Base-by-base conservation (phyloP, 2,888 invertebrate genomes). In the Chrysotoxum bicinctum region DNA sequence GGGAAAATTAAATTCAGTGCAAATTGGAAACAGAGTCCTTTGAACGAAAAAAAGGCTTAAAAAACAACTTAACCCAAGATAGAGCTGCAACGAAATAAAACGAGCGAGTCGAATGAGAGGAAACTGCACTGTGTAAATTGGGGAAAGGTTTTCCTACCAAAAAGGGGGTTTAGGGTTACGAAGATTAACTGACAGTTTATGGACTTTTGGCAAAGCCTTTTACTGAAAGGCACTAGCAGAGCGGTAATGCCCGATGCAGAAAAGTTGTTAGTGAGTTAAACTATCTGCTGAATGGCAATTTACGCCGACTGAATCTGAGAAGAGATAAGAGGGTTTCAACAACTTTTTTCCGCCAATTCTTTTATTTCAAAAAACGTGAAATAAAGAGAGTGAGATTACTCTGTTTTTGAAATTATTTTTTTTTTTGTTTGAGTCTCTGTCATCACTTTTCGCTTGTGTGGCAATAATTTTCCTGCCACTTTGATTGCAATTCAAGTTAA, bases 121-220 rank as follows among this genome's bases (percentile, higher is more conserved):
- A 52, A 82, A 68, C 14, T 16, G 16, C 48, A 54, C 48, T 43
- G 83, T 62, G 69, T 26, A 74, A 74, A 79, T 83, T 79, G 43
- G 74, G 60, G 26, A 40, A 45, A 43, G 23, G 19, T 26, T 50
- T 35, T 10, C 2, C 19, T 14, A 56, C 12, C 10, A 16, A 32
- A 56, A 12, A 72, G 66, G 50, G 78, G 66, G 54, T 30, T 54
- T 54, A 60, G 54, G 72, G 68, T 69, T 69, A 74, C 54, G 50
- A 56, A 74, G 79, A 83, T 83, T 79, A 83, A 83, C 83, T 78
- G 79, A 79, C 79, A 83, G 83, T 83, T 79, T 83, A 83, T 74
- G 69, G 83, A 79, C 54, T 83, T 83, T 83, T 79, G 74, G 79
- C 69, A 79, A 74, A 83, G 74, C 62, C 74, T 79, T 79, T 83